Base-by-base conservation (phyloP, 1,140 invertebrate genomes). In the Uloborus diversus region DNA sequence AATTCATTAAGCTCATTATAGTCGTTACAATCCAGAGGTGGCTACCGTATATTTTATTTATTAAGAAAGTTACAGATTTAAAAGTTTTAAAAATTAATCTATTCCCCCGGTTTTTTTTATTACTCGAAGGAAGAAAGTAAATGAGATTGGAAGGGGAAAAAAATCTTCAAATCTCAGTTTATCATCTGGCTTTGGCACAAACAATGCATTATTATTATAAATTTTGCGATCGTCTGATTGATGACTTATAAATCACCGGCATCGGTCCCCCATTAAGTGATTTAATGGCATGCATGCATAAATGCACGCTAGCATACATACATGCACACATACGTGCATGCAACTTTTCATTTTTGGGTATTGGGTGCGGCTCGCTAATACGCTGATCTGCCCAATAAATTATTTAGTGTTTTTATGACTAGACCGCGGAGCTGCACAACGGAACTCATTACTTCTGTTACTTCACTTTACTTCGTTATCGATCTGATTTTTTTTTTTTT, bases 121-220 rank as follows among this genome's bases (percentile, higher is more conserved):
- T 62, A 23, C 17, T 17, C 30, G 25, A 35, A 66, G 42, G 30
- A n/a, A 33, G 49, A 66, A 78, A 61, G 73, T 66, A 78, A 78
- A 78, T 65, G 73, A 78, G 62, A 35, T 53, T 25, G 20, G 62
- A 33, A 9, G 62, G 47, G 61, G 56, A 59, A 62, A 37, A 62
- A 56, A 61, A n/a, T 14, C 17, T 27, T 37, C 62, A 78, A 78
- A 78, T 78, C 73, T 57, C 73, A 78, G 73, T 78, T 78, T 78
- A 78, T 78, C 73, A 78, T 78, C 73, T 78, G 73, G 30, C 28
- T 32, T 13, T 78, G 73, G 61, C 73, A 78, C 73, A 78, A 78
- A 78, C 73, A 78, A 78, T 78, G 73, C 73, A 66, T 78, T 78
- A 78, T 78, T 78, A 78, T 78, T 78, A 78, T 78, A 78, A 78